Percentiles rank a stretch among this genome's conserved stretches.
Evolutionary conservation across 92 coral and sea anemone species (phyloP).

Genomic region (Hydrozoanthus gracilis): DNA sequence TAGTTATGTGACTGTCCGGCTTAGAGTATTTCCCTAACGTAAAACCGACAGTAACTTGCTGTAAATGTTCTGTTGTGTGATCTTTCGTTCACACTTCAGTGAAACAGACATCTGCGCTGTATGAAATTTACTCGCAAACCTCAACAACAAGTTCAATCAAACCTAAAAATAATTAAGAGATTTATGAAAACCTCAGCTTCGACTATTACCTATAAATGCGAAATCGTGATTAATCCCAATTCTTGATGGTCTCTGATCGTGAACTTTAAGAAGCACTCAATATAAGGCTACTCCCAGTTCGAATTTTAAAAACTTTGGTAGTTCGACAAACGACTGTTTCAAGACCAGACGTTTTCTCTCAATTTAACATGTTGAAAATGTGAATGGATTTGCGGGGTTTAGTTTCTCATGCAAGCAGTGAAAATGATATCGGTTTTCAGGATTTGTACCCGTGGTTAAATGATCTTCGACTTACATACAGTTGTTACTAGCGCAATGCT

Average conservation of each 20-base stretch:
- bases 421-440: background rate
- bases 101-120: constrained; percentile 17
- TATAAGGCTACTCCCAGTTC: constrained; percentile 33
- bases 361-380: background rate
- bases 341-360: background rate
- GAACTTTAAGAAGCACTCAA: background rate
- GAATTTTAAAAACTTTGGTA: background rate
- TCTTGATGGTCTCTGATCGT: background rate
- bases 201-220: background rate
- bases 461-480: too few relatives aligned
- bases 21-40: too few relatives aligned
- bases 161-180: background rate
- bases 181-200: background rate
- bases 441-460: background rate
- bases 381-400: background rate
- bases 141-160: background rate
- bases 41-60: background rate
- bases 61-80: constrained; percentile 15
- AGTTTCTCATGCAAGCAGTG: background rate
- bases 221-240: background rate
- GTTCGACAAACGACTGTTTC: too few relatives aligned
- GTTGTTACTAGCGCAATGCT: too few relatives aligned
- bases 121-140: constrained; percentile 10
- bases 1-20: background rate
- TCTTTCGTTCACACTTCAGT: constrained; percentile 33